Evolutionary conservation across 2,797 vertebrate genomes (phyloP).

Genomic region (Sphenodon punctatus): DNA sequence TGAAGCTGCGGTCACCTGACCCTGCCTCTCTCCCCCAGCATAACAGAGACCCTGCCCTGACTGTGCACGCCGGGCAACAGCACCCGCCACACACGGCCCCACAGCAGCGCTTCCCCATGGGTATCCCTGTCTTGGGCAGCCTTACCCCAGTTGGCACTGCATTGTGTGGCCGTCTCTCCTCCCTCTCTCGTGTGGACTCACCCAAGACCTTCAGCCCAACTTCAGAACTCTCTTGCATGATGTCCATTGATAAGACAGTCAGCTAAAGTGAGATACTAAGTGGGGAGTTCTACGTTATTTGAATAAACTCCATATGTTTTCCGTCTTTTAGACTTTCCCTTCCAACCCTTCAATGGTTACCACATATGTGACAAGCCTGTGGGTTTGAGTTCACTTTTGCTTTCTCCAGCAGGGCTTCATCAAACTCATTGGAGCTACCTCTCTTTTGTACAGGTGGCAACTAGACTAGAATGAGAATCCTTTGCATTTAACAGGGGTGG

Average conservation of each 20-base stretch:
- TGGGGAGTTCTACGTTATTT: conserved; percentile 34
- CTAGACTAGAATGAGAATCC: not conserved
- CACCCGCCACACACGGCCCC: too few relatives aligned
- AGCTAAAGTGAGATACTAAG: not conserved
- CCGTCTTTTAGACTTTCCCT: too few relatives aligned
- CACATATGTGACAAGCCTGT: not conserved
- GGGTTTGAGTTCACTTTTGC: not conserved
- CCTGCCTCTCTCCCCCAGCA: too few relatives aligned
- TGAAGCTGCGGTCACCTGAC: too few relatives aligned
- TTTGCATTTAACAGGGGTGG: not conserved
- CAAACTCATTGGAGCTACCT: not conserved
- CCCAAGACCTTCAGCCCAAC: conserved; percentile 35
- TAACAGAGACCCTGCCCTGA: too few relatives aligned
- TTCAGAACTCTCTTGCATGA: not conserved
- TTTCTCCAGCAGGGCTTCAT: not conserved
- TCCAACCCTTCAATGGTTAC: not conserved
- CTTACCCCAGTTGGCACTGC: too few relatives aligned
- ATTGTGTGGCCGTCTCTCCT: too few relatives aligned
- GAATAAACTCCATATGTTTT: too few relatives aligned
- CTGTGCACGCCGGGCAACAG: too few relatives aligned
- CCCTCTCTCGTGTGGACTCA: too few relatives aligned
- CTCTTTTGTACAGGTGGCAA: not conserved
- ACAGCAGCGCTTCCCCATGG: too few relatives aligned
- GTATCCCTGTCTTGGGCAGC: too few relatives aligned
- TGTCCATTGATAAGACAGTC: conserved; percentile 36